These are phyloP conservation scores for Cliona cf. orientalis DNA, from an alignment of 37 sponge, comb jelly and placozoan genomes.

Conservation along the genomic window DNA sequence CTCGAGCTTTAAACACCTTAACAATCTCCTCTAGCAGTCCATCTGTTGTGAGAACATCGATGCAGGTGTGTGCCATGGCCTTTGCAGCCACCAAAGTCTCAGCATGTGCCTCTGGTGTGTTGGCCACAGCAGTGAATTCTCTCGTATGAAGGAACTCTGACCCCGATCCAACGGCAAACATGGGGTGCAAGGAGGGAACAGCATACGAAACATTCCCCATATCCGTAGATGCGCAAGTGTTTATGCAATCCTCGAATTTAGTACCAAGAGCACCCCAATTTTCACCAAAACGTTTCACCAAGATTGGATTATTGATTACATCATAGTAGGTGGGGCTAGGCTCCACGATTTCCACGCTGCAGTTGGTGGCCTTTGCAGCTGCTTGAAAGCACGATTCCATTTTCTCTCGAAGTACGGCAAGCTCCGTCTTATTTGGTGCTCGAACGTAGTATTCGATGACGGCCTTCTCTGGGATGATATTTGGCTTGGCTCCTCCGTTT, in stretches of 20 bases:
- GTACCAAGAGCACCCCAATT: conserved; percentile 24
- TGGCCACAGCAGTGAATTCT: conserved; percentile 69
- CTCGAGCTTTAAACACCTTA: background rate
- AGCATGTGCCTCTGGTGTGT: conserved; percentile 61
- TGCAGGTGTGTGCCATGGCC: conserved; percentile 77
- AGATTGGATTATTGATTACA: conserved; percentile 46
- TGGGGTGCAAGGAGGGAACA: conserved; percentile 88
- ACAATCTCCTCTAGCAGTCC: conserved; percentile 26
- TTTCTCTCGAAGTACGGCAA: conserved; percentile 55
- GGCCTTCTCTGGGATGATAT: conserved; percentile 85
- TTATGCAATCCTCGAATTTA: background rate
- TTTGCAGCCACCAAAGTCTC: conserved; percentile 72
- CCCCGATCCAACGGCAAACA: conserved; percentile 63
- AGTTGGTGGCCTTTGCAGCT: conserved; percentile 80
- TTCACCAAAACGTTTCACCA: conserved; percentile 50
- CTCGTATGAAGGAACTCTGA: conserved; percentile 67
- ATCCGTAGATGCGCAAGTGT: conserved; percentile 74
- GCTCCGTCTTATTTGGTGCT: conserved; percentile 67
- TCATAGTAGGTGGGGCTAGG: conserved; percentile 14
- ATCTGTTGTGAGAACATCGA: conserved; percentile 68
- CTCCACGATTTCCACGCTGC: conserved; percentile 58
- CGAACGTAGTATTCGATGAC: conserved; percentile 60
- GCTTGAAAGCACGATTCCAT: conserved; percentile 61
- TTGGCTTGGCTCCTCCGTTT: conserved; percentile 86
- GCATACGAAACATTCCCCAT: conserved; percentile 91